Base-by-base conservation (phyloP, 2,888 invertebrate species). In the Pecten maximus region DNA sequence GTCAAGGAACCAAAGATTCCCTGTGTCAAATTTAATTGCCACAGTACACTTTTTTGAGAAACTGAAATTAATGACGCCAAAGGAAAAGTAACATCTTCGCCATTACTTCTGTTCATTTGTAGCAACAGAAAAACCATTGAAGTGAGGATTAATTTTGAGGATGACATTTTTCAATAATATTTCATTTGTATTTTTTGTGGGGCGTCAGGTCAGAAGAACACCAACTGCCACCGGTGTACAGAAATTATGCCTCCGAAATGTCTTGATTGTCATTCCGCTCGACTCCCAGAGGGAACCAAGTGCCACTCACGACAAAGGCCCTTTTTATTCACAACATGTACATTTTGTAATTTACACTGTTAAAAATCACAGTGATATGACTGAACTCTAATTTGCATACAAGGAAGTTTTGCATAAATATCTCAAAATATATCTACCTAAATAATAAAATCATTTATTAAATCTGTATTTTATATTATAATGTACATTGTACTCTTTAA, bases 181-280 rank as follows among this genome's bases (percentile, higher is more conserved):
- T n/a, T n/a, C n/a, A n/a, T n/a, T n/a, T n/a, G n/a, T n/a, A 19
- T 54, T 19, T 54, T 35, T 74, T 28, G 74, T 74, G 74, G 74
- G 74, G 74, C 74, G 74, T 35, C 74, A 74, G 74, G 74, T 74
- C 74, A 74, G 35, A 35, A 1, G 74, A 74, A 74, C 48, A 40
- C 40, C 50, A 50, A 44, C 88, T 88, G 40, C 44, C 44, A 88
- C 40, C 44, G 19, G 44, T 48, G 44, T 15, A 48, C 44, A 88
- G 88, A 88, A 88, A 88, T 44, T 88, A 40, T 88, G 88, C 44
- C 40, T 88, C 44, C 44, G 44, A 88, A 88, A 44, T 88, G 44
- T 88, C 88, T 88, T 88, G 88, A 44, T 88, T 44, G 88, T 88
- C 40, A 88, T 44, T 88, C 40, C 44, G 88, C 88, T 40, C 12